Evolutionary conservation across 2,888 invertebrate species (phyloP).

Genomic region (Leucophenga maculata): DNA sequence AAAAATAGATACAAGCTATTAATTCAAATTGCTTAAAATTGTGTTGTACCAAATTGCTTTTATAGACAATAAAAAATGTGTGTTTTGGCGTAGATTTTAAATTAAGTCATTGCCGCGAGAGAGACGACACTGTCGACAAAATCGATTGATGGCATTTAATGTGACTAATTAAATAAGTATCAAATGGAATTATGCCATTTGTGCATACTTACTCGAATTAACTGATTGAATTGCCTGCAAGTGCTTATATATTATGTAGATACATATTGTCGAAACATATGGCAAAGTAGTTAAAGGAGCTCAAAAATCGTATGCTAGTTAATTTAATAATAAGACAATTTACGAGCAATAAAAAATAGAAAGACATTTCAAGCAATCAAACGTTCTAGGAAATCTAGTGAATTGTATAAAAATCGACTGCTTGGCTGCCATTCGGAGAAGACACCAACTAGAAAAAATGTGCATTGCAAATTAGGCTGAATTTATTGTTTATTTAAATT

Average conservation of each 20-base stretch:
- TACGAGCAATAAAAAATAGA: conserved; percentile 15
- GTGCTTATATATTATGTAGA: too few species aligned
- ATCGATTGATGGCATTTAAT: background rate
- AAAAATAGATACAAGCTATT: conserved; percentile 11
- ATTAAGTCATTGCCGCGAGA: too few species aligned
- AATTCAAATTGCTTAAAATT: background rate
- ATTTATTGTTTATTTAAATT: conserved; percentile 29
- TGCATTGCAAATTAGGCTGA: conserved; percentile 27
- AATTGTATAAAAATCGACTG: background rate
- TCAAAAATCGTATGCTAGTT: conserved; percentile 4
- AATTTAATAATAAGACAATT: conserved; percentile 18
- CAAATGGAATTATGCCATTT: background rate
- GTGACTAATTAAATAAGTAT: conserved; percentile 2
- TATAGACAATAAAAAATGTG: background rate
- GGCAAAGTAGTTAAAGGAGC: too few species aligned
- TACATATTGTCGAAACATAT: too few species aligned
- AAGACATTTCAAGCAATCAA: conserved; percentile 1
- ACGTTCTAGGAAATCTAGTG: background rate
- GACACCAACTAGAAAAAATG: conserved; percentile 11
- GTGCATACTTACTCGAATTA: background rate
- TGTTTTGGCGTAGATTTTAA: background rate
- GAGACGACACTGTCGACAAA: background rate
- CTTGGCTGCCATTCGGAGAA: background rate
- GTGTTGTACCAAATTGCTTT: background rate
- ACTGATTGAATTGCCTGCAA: conserved; percentile 9